phyloP scores from a whole-genome alignment of 35 echinoderm and acorn worm genomes.

The Strongylocentrotus purpuratus region DNA sequence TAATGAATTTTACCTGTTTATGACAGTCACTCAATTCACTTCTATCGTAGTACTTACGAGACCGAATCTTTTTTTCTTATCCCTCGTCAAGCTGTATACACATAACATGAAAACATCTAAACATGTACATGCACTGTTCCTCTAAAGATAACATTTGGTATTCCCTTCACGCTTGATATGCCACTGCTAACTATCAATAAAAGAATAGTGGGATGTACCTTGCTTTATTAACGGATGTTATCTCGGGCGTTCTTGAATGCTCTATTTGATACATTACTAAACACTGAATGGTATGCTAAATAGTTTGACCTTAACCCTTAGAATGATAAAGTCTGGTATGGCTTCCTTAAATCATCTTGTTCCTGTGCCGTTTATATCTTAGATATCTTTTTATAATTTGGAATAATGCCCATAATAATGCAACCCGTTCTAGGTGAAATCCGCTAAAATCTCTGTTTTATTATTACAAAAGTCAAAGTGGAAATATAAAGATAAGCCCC shows the following conservation, averaged over 20 bases:
- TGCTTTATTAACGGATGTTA: neutral
- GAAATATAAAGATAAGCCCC: neutral
- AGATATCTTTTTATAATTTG: neutral
- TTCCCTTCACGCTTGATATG: neutral
- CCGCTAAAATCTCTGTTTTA: neutral
- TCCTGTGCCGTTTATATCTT: neutral
- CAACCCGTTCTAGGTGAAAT: neutral
- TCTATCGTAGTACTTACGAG: too few species aligned
- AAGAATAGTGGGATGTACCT: neutral
- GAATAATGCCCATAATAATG: neutral
- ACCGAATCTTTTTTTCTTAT: too few species aligned
- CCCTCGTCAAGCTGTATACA: too few species aligned
- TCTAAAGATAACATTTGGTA: neutral
- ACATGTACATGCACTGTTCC: neutral
- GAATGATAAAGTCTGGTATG: neutral
- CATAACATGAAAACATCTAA: too few species aligned
- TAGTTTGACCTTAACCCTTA: neutral
- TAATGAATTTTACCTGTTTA: too few species aligned
- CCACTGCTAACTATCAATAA: neutral
- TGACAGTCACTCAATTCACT: too few species aligned
- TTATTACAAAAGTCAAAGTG: neutral
- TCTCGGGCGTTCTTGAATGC: neutral
- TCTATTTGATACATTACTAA: neutral
- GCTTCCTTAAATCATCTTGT: neutral
- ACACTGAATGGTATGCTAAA: neutral